Base-by-base conservation (phyloP, 2,797 vertebrate genomes). In the Ataeniobius toweri region DNA sequence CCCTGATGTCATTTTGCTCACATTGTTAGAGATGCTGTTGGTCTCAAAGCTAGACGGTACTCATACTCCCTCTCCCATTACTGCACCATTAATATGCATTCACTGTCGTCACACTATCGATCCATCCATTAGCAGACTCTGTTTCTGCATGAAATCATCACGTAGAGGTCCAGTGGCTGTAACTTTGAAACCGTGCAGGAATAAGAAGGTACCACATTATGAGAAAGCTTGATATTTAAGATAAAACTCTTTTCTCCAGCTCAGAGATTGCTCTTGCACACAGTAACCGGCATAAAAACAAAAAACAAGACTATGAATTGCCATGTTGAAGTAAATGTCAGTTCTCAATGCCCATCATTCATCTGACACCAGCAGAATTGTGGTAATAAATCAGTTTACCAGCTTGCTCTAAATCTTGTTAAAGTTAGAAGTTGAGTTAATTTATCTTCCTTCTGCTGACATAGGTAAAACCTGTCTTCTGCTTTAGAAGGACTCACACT, bases 391-490 rank as follows among this genome's bases (percentile, higher is more conserved):
- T 93, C 91, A 92, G 73, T 24, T 41, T 16, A 78, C 75, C 77
- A 51, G 51, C 84, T 74, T 73, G 74, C 73, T 85, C 74, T 73
- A 80, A 86, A 86, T 88, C 81, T 72, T 79, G 84, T 80, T 87
- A 87, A 92, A 90, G 80, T 86, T 82, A 83, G 86, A 84, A 68
- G 78, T 58, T 39, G 81, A 86, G 41, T 83, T 84, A 84, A 93
- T 93, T 92, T 82, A 89, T 93, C 89, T 91, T 81, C 81, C 86
- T 90, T 85, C 69, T 81, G 88, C 89, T 90, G 88, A 89, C 56
- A 55, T 83, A 85, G 79, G 83, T 63, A 58, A 41, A 72, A 80
- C 82, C 75, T 80, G 75, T 84, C 78, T 48, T 83, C 80, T 90
- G 82, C 82, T 80, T 69, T 77, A 81, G 75, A 61, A 77, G 79